A percentile compares a stretch with the other conserved stretches of the same genome.
phyloP scores from a whole-genome alignment of 2,797 vertebrate genomes.

The Trichosurus vulpecula region DNA sequence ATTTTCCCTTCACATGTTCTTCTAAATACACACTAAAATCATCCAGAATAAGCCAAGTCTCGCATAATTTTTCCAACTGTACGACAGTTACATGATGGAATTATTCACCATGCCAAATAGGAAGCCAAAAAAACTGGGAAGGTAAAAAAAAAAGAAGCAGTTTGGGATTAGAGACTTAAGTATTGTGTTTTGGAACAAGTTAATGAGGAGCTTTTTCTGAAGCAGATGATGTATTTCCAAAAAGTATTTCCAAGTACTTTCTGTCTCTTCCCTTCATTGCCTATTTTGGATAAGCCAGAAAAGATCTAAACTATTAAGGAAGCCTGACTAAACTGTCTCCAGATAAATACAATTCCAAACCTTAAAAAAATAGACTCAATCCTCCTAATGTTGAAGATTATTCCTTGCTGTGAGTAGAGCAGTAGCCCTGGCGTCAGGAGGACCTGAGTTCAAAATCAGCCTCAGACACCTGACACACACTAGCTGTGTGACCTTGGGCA shows the following conservation, averaged over 20 bases:
- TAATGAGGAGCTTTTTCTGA: not conserved
- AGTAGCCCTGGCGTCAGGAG: too few relatives aligned
- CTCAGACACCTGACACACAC: too few relatives aligned
- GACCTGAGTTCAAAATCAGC: too few relatives aligned
- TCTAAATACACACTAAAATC: not conserved
- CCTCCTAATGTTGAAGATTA: constrained; percentile 2
- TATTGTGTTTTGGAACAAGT: not conserved
- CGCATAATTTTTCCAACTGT: not conserved
- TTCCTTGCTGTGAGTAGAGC: too few relatives aligned
- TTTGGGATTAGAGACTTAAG: not conserved
- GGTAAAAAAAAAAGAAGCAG: not conserved
- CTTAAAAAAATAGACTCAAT: not conserved
- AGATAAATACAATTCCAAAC: not conserved
- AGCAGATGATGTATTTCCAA: not conserved
- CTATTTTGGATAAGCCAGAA: not conserved
- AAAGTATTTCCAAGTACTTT: not conserved
- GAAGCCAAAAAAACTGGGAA: not conserved
- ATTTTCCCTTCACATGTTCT: not conserved
- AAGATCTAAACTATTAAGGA: not conserved
- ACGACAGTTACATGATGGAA: not conserved
- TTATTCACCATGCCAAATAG: not conserved
- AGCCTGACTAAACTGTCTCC: not conserved
- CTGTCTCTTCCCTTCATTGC: constrained; percentile 11
- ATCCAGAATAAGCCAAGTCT: not conserved
- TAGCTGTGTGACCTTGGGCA: too few relatives aligned